Conservation (phyloP, 2,113 vertebrate species). For the Pygoscelis adeliae region DNA sequence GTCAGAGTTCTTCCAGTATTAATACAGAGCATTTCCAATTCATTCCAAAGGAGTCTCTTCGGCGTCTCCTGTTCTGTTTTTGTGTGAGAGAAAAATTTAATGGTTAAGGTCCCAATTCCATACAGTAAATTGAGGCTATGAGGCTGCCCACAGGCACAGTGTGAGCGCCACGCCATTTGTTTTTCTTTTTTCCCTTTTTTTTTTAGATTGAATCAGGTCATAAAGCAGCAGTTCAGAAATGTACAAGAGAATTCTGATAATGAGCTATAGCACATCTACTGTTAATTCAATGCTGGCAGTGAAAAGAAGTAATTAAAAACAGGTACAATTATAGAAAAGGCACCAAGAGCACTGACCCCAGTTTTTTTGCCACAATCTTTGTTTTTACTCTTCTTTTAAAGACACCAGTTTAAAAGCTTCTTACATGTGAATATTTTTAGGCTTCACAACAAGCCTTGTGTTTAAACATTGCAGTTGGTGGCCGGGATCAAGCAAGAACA, state of each 20-base stretch:
- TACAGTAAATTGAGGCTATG: neutral
- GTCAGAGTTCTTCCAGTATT: slow-evolving; percentile 48
- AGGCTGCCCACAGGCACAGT: slow-evolving; percentile 62
- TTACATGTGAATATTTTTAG: slow-evolving; percentile 74
- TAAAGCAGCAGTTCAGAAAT: slow-evolving; percentile 75
- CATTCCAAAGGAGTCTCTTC: slow-evolving; percentile 65
- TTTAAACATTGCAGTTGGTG: slow-evolving; percentile 70
- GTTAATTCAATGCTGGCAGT: slow-evolving; percentile 82
- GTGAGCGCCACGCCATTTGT: slow-evolving; percentile 40
- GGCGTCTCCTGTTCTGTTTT: slow-evolving; percentile 45
- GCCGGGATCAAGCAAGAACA: slow-evolving; percentile 72
- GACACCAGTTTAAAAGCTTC: slow-evolving; percentile 83
- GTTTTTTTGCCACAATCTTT: slow-evolving; percentile 73
- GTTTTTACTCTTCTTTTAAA: slow-evolving; percentile 72
- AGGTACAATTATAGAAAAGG: slow-evolving; percentile 85
- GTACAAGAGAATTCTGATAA: slow-evolving; percentile 78
- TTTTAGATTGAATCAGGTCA: slow-evolving; percentile 63
- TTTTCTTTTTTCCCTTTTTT: neutral
- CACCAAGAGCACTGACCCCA: slow-evolving; percentile 87
- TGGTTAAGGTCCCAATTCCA: slow-evolving; percentile 47
- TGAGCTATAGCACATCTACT: slow-evolving; percentile 75
- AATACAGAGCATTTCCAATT: slow-evolving; percentile 66
- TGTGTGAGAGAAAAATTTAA: slow-evolving; percentile 38
- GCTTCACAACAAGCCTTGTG: slow-evolving; percentile 78
- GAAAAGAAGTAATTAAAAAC: slow-evolving; percentile 84